These are phyloP conservation scores for Montipora capitata DNA, from an alignment of 92 coral and sea anemone species.

Conservation along the genomic window DNA sequence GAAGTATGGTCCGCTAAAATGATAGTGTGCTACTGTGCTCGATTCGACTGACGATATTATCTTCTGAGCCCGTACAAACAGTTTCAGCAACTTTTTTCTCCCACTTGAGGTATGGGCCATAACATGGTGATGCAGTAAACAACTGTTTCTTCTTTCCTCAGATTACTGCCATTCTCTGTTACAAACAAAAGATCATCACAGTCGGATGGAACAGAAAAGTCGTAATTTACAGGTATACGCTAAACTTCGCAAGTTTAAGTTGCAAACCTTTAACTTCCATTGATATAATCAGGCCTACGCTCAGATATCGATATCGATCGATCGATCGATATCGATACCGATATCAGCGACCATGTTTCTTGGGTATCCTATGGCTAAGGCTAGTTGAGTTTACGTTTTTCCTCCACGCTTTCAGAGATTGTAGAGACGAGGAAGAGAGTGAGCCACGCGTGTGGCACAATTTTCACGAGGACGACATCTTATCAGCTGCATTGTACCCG, in stretches of 20 bases:
- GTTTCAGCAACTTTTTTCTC: no score
- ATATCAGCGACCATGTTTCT: background rate
- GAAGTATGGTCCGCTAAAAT: no score
- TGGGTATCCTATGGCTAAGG: constrained; percentile 2
- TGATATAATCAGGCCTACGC: no score
- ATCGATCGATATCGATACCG: background rate
- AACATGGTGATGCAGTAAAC: background rate
- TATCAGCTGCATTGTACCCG: constrained; percentile 88
- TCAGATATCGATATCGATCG: no score
- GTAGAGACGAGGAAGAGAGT: constrained; percentile 92
- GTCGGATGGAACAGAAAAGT: constrained; percentile 97
- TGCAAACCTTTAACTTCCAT: background rate
- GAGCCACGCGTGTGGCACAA: constrained; percentile 94
- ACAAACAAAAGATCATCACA: constrained; percentile 92
- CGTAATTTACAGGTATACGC: constrained; percentile 82
- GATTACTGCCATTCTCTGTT: constrained; percentile 95
- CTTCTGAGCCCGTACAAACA: no score
- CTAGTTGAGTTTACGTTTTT: background rate
- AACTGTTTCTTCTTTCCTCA: constrained; percentile 7
- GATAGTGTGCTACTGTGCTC: no score
- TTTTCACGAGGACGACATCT: constrained; percentile 96
- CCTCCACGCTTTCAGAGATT: constrained; percentile 55
- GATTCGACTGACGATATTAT: no score
- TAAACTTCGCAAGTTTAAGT: background rate
- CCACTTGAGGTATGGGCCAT: no score